Conservation (phyloP, 2,797 vertebrate species). For the Typhlichthys subterraneus region DNA sequence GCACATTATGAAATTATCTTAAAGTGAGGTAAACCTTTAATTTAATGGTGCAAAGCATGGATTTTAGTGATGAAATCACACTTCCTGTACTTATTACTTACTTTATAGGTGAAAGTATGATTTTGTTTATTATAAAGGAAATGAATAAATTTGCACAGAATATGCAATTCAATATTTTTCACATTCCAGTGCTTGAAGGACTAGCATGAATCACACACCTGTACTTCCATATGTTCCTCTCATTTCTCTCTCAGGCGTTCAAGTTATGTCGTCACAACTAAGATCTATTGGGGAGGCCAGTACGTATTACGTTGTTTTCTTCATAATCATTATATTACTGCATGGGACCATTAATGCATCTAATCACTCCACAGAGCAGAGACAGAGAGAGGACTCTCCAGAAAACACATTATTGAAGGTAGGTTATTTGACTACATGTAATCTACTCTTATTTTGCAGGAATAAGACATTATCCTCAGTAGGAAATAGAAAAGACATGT, state of each 20-base stretch:
- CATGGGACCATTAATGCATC: slow-evolving; percentile 2
- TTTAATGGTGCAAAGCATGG: no score
- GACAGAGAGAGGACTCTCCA: slow-evolving; percentile 88
- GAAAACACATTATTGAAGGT: slow-evolving; percentile 95
- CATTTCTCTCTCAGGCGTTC: slow-evolving; percentile 79
- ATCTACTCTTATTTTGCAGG: no score
- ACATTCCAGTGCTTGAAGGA: no score
- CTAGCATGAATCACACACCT: not conserved
- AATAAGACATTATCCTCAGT: not conserved
- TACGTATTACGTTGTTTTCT: slow-evolving; percentile 72
- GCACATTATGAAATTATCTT: slow-evolving; percentile 30
- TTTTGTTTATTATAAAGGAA: no score
- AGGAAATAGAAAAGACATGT: not conserved
- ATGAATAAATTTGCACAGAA: no score
- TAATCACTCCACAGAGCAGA: slow-evolving; percentile 80
- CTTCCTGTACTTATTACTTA: no score
- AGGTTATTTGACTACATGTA: slow-evolving; percentile 6
- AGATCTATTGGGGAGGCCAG: slow-evolving; percentile 94
- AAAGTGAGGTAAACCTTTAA: slow-evolving; percentile 18
- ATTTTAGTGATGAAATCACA: no score
- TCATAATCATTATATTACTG: not conserved
- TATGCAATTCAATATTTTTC: no score
- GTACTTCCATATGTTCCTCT: not conserved
- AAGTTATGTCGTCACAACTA: slow-evolving; percentile 92
- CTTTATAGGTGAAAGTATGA: no score